Base-by-base conservation (phyloP, 2,888 invertebrate species). In the Pelosia muscerda region DNA sequence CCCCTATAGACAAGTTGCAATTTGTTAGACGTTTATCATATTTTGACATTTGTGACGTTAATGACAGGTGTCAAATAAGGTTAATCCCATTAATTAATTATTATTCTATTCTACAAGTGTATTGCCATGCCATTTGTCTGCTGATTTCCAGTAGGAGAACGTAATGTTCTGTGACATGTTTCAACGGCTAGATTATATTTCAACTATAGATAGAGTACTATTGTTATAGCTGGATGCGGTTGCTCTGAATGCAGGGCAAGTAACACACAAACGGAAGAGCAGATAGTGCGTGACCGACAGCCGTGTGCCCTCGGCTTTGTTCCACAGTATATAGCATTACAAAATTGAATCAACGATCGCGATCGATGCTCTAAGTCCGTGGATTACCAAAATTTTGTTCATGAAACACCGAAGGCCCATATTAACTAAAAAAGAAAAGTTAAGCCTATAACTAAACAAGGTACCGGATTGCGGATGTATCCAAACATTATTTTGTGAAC, bases 201-300 rank as follows among this genome's bases (percentile, higher is more conserved):
- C 26, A n/a, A 28, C 26, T 53, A 54, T 49, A 28, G n/a, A 54
- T 62, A 53, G 49, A 49, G 22, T 53, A 53, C 10, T 54, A 54
- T 31, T 53, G 53, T 6, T 26, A 53, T 53, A 62, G 28, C 28
- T 53, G 31, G 31, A 54, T 49, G 49, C 8, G 61, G 49, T 53
- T 31, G 22, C 49, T 63, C 54, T 56, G 56, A 56, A 89, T 90
- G 86, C 88, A 85, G 86, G 84, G 84, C 87, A 87, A 88, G 85
- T 86, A 82, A 81, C 79, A 81, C 86, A 86, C 84, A 86, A 84
- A 81, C 86, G 88, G 87, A 89, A 88, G 87, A 83, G 80, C 78
- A 80, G 76, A 76, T 75, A 77, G 86, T 85, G 90, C 91, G 90
- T 92, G 91, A 92, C 90, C 86, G 84, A 74, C 84, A 79, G 75